Base-by-base conservation (phyloP, 2,888 invertebrate genomes). In the Limnephilus rhombicus region DNA sequence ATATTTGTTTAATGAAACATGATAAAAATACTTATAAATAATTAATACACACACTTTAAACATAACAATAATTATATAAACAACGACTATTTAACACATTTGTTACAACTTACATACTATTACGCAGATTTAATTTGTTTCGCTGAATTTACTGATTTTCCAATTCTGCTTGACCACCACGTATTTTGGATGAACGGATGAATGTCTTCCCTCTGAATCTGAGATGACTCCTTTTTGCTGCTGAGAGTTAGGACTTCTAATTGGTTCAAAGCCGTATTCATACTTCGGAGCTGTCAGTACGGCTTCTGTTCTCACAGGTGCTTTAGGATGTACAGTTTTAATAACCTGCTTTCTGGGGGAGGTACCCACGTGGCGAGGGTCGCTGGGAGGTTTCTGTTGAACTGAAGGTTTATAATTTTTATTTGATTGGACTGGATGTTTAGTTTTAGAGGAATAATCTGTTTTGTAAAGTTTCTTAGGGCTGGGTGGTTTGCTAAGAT, bases 231-330 rank as follows among this genome's bases (percentile, higher is more conserved):
- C 41, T 41, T 68, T 90, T 1, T 31, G 87, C 7, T 88, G 82
- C 34, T 86, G 31, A n/a, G 89, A 49, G 29, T 91, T 85, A 15
- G 93, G 89, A 68, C 41, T 90, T 68, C 88, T 93, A 91, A 96
- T 94, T 15, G 96, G 96, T 93, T 96, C 96, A 94, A 96, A 96
- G 13, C 96, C 96, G 94, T 96, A 96, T 93, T 96, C 96, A 94
- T 95, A 96, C 93, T 95, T 96, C 0, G 96, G 96, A 94, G 96
- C 96, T 81, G 96, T 95, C 92, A 96, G 96, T 92, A 95, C 91
- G 24, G 81, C 45, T 93, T 95, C 95, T 0, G 94, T 94, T 91
- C 45, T 95, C 24, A 94, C 94, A 24, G 94, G 94, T 94, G 95
- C 95, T 89, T 93, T 53, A 34, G 88, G 41, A 34, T 5, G 95